These are phyloP conservation scores for Oncorhynchus kisutch DNA, from an alignment of 2,113 vertebrate genomes.

Conservation along the genomic window DNA sequence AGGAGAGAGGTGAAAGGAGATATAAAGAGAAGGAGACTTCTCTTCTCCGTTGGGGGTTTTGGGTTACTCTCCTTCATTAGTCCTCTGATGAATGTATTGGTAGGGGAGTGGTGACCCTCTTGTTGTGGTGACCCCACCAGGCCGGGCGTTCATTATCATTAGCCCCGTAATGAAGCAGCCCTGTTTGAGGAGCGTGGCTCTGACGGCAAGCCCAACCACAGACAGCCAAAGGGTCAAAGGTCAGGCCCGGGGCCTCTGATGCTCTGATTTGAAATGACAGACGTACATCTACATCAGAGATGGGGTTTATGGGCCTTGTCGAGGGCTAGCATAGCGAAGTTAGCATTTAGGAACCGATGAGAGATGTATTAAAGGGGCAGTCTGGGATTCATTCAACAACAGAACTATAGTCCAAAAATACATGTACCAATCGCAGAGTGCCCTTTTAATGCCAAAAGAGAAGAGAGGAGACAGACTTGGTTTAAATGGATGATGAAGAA, in stretches of 20 bases:
- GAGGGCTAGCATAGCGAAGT: neutral
- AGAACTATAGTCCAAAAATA: too few species aligned
- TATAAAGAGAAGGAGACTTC: neutral
- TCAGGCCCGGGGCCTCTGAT: conserved; percentile 29
- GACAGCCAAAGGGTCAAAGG: conserved; percentile 41
- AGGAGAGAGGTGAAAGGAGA: neutral
- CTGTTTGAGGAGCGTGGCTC: conserved; percentile 12
- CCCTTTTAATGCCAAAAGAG: neutral
- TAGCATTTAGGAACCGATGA: neutral
- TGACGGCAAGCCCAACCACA: conserved; percentile 1
- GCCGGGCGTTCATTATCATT: conserved; percentile 25
- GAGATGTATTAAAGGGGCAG: too few species aligned
- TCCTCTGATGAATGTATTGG: conserved; percentile 22
- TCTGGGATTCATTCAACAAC: too few species aligned
- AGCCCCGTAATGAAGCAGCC: conserved; percentile 28
- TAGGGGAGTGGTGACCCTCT: conserved; percentile 8
- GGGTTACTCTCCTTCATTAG: conserved; percentile 14
- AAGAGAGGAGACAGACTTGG: neutral
- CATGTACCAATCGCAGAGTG: too few species aligned
- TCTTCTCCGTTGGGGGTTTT: conserved; percentile 6
- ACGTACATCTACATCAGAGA: neutral
- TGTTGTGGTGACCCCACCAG: neutral
- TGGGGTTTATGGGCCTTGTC: neutral
- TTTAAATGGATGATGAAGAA: too few species aligned
- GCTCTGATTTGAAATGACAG: conserved; percentile 34